These are phyloP conservation scores for Tor tambroides DNA, from an alignment of 2,113 vertebrate genomes.

Conservation along the genomic window DNA sequence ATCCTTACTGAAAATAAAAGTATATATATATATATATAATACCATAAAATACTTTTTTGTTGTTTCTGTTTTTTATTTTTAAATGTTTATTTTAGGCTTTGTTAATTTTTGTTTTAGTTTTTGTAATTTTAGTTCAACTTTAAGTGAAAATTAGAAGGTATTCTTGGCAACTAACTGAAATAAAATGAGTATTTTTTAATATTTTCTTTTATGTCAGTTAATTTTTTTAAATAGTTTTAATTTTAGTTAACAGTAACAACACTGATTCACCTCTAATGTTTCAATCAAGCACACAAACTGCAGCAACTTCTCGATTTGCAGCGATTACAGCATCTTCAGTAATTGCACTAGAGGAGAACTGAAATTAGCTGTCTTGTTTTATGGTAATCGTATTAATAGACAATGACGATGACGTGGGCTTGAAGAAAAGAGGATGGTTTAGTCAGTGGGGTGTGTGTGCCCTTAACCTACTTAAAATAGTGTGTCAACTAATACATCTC, in stretches of 20 bases:
- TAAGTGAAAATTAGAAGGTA: background rate
- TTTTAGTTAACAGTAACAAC: background rate
- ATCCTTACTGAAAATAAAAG: no score
- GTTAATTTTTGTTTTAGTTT: no score
- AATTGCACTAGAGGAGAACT: background rate
- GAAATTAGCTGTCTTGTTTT: background rate
- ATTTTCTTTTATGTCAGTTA: background rate
- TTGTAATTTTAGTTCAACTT: background rate
- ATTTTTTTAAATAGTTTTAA: background rate
- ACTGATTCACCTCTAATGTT: background rate
- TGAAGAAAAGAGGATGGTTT: slow-evolving; percentile 19
- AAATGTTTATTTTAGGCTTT: no score
- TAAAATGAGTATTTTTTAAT: background rate
- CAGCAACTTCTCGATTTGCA: background rate
- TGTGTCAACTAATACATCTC: slow-evolving; percentile 73
- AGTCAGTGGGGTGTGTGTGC: slow-evolving; percentile 39
- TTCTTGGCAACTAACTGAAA: background rate
- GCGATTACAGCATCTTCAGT: background rate
- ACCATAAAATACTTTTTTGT: no score
- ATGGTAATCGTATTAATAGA: background rate
- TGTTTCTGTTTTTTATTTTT: no score
- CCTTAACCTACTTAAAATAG: slow-evolving; percentile 76
- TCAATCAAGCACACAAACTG: background rate
- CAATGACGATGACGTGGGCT: background rate
- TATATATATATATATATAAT: no score